Conservation (phyloP, 2,888 invertebrate genomes). For the Mesorhabditis spiculigera region DNA sequence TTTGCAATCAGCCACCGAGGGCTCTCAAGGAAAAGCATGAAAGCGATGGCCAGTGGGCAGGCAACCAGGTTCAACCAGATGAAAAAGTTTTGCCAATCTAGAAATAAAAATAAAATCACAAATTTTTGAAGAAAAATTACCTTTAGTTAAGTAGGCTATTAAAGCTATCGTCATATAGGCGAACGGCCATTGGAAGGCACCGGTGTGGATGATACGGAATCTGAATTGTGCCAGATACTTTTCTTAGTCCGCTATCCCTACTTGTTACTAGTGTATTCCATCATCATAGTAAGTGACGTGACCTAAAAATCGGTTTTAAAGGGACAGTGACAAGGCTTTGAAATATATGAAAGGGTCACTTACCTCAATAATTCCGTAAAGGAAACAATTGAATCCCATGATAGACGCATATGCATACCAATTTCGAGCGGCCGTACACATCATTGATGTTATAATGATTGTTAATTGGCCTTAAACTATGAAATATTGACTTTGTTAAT, state of each 20-base stretch:
- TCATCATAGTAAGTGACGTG: slow-evolving; percentile 50
- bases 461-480: slow-evolving; percentile 34
- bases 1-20: slow-evolving; percentile 51
- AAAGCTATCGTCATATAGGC: slow-evolving; percentile 51
- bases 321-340: not conserved
- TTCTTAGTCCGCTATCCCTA: slow-evolving; percentile 5
- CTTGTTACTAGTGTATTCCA: slow-evolving; percentile 53
- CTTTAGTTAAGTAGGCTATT: slow-evolving; percentile 44
- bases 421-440: slow-evolving; percentile 37
- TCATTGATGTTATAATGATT: slow-evolving; percentile 48
- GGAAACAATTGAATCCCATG: slow-evolving; percentile 47
- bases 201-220: slow-evolving; percentile 40
- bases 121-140: not conserved
- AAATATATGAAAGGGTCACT: not conserved
- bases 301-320: slow-evolving; percentile 15
- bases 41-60: slow-evolving; percentile 46
- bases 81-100: slow-evolving; percentile 52
- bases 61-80: slow-evolving; percentile 52
- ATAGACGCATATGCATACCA: slow-evolving; percentile 45
- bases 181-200: slow-evolving; percentile 45
- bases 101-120: not conserved
- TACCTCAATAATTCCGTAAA: slow-evolving; percentile 53
- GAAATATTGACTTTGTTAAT: not conserved
- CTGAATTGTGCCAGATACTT: slow-evolving; percentile 7
- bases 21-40: slow-evolving; percentile 50